A percentile compares a stretch with the other conserved stretches of the same genome.
Conservation (phyloP, 1,140 invertebrate species). For the Bemisia tabaci region DNA sequence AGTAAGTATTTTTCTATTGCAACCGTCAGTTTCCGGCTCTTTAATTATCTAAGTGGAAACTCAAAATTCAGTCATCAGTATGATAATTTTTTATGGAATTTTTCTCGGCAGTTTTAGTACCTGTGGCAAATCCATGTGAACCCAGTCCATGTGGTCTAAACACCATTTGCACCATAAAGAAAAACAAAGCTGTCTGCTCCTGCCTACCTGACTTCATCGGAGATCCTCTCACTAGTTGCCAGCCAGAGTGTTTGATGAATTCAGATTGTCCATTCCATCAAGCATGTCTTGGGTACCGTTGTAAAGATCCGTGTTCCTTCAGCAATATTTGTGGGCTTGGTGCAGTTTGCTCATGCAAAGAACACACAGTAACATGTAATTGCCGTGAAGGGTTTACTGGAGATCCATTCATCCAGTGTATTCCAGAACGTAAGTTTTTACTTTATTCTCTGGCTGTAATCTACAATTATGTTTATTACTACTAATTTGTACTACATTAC, state of each 20-base stretch:
- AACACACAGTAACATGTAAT: constrained; percentile 60
- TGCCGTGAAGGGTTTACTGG: constrained; percentile 61
- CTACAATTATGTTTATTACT: too few relatives aligned
- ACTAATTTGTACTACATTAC: too few relatives aligned
- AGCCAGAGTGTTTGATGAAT: constrained; percentile 56
- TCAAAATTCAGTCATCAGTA: too few relatives aligned
- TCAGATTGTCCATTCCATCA: constrained; percentile 54
- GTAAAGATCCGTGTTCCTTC: constrained; percentile 53
- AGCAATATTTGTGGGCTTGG: constrained; percentile 57
- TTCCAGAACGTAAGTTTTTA: constrained; percentile 44
- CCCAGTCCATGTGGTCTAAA: constrained; percentile 71
- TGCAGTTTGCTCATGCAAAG: constrained; percentile 53
- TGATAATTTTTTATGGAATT: too few relatives aligned
- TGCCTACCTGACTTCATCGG: constrained; percentile 61
- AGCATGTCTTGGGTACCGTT: constrained; percentile 56
- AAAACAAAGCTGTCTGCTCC: constrained; percentile 56
- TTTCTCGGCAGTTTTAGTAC: constrained; percentile 22
- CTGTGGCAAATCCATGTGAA: constrained; percentile 38
- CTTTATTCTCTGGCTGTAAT: too few relatives aligned
- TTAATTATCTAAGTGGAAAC: too few relatives aligned
- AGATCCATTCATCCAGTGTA: constrained; percentile 64
- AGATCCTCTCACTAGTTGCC: constrained; percentile 49
- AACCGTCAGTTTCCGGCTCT: too few relatives aligned
- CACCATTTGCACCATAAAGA: constrained; percentile 56
- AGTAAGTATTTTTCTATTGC: too few relatives aligned